Evolutionary conservation across 2,113 vertebrate genomes (phyloP).

Genomic region (Eleginops maclovinus): DNA sequence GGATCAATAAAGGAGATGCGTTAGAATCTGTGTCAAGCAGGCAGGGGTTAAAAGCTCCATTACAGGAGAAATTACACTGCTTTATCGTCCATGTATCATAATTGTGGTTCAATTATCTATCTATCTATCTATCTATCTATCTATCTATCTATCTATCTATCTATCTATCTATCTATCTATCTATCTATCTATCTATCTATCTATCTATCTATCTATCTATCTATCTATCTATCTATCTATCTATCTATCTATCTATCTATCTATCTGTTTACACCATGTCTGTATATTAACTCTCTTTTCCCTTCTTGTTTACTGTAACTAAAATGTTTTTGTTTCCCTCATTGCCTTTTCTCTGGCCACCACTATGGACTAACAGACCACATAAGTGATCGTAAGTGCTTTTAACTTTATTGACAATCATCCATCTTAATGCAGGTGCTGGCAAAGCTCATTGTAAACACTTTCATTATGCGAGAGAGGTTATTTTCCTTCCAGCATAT

Average conservation of each 20-base stretch:
- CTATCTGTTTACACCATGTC: not conserved
- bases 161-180: no score
- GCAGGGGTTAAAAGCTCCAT: slow-evolving; percentile 29
- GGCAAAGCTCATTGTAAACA: slow-evolving; percentile 59
- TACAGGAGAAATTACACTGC: slow-evolving; percentile 28
- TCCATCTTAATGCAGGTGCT: slow-evolving; percentile 57
- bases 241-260: slow-evolving; percentile 44
- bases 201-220: no score
- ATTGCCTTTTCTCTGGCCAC: slow-evolving; percentile 40
- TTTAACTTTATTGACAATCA: slow-evolving; percentile 61
- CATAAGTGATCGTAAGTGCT: slow-evolving; percentile 80
- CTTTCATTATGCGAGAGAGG: slow-evolving; percentile 41
- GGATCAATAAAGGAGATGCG: slow-evolving; percentile 68
- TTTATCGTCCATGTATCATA: slow-evolving; percentile 34
- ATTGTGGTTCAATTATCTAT: slow-evolving; percentile 30
- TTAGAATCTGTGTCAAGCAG: slow-evolving; percentile 49
- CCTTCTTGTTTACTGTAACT: slow-evolving; percentile 40
- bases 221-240: not conserved
- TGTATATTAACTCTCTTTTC: slow-evolving; percentile 11
- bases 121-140: slow-evolving; percentile 38
- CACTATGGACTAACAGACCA: slow-evolving; percentile 73
- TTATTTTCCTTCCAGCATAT: slow-evolving; percentile 43
- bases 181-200: no score
- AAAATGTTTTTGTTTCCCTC: slow-evolving; percentile 50
- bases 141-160: not conserved